These are phyloP conservation scores for Antennarius maculatus DNA, from an alignment of 2,797 vertebrate genomes.

Conservation along the genomic window DNA sequence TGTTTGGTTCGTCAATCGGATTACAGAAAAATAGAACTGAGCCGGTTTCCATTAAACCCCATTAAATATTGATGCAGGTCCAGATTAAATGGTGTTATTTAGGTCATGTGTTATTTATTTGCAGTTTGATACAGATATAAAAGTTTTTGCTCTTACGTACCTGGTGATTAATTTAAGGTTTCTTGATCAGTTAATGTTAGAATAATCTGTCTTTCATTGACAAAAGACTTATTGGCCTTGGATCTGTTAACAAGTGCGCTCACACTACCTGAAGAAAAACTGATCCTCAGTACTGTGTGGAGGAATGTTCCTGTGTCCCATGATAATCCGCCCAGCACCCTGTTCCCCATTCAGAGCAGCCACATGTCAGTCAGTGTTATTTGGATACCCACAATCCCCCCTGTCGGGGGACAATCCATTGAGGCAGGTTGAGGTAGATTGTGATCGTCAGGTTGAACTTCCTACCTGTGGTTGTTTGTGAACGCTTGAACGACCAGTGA, in stretches of 20 bases:
- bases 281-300: neutral
- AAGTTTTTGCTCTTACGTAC: too few relatives aligned
- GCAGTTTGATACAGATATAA: too few relatives aligned
- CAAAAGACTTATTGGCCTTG: neutral
- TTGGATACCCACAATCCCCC: conserved; percentile 37
- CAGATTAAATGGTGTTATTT: too few relatives aligned
- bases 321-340: conserved; percentile 10
- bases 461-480: conserved; percentile 13
- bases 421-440: conserved; percentile 16
- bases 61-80: too few relatives aligned
- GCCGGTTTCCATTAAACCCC: too few relatives aligned
- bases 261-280: neutral
- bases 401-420: neutral
- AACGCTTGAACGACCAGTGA: neutral
- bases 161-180: neutral
- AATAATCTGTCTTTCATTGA: too few relatives aligned
- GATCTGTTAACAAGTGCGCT: neutral
- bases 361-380: conserved; percentile 31
- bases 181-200: too few relatives aligned
- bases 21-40: too few relatives aligned
- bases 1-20: too few relatives aligned
- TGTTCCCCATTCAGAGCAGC: conserved; percentile 18
- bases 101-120: too few relatives aligned
- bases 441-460: conserved; percentile 31
- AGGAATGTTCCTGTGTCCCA: conserved; percentile 19